Evolutionary conservation across 2,888 invertebrate genomes (phyloP).

Genomic region (Chymomyza fuscimana): DNA sequence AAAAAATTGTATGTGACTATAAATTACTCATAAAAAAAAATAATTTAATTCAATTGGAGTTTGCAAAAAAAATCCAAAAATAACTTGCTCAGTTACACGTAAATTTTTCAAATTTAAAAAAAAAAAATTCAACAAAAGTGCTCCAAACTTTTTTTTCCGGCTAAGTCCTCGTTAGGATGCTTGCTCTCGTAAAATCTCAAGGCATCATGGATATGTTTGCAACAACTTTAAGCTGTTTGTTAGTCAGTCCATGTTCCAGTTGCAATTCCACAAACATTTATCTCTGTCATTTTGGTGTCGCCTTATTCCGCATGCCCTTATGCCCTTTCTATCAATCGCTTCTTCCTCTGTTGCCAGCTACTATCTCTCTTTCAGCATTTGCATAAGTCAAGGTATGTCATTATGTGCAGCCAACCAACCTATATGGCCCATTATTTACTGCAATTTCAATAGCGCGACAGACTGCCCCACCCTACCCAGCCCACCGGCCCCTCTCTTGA

Average conservation of each 20-base stretch:
- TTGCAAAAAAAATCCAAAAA: too few species aligned
- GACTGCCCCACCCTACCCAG: conserved; percentile 7
- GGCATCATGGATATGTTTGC: not conserved
- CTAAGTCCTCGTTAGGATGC: too few species aligned
- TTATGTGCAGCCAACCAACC: not conserved
- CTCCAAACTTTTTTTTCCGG: not conserved
- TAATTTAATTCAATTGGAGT: too few species aligned
- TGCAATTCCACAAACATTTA: not conserved
- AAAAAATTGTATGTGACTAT: too few species aligned
- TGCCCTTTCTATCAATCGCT: not conserved
- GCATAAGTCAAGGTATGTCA: not conserved
- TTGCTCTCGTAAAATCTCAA: not conserved
- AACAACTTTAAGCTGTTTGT: not conserved
- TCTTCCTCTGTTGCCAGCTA: not conserved
- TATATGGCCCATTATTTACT: conserved; percentile 56
- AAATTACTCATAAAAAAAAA: too few species aligned
- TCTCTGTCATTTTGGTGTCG: not conserved
- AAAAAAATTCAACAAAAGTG: too few species aligned
- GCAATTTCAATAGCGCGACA: conserved; percentile 58
- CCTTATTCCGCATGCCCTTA: too few species aligned
- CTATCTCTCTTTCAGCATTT: not conserved
- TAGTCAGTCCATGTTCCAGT: not conserved
- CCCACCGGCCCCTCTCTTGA: not conserved
- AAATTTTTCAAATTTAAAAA: too few species aligned
- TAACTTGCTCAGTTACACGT: too few species aligned